Conservation (phyloP, 2,797 vertebrate species). For the Carcharodon carcharias region DNA sequence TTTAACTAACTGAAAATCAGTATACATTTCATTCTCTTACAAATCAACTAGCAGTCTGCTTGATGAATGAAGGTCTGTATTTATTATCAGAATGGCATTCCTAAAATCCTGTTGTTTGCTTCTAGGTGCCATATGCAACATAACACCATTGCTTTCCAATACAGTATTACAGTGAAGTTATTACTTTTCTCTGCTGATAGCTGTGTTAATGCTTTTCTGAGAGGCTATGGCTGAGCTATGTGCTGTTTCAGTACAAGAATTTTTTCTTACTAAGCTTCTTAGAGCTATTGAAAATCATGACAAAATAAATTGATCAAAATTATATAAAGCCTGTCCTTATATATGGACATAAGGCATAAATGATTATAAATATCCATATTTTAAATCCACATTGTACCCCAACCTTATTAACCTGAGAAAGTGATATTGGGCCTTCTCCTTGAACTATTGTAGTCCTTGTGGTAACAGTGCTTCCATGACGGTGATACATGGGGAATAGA, state of each 20-base stretch:
- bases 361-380: not conserved
- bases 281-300: not conserved
- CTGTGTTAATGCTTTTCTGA: not conserved
- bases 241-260: not conserved
- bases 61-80: not conserved
- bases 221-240: not conserved
- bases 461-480: not conserved
- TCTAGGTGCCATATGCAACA: not conserved
- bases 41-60: not conserved
- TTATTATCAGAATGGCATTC: not conserved
- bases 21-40: not conserved
- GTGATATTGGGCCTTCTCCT: not conserved
- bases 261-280: not conserved
- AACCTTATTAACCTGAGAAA: not conserved
- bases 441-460: not conserved
- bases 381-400: not conserved
- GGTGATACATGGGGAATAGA: not conserved
- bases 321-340: not conserved
- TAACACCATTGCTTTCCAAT: not conserved
- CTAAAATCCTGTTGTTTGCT: not conserved
- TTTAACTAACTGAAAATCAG: conserved; percentile 12
- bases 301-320: not conserved
- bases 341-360: not conserved
- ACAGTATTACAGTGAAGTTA: not conserved
- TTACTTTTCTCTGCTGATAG: not conserved